Evolutionary conservation across 2,113 vertebrate species (phyloP), one percentile per base, ranked within the genome.

Genomic region (Oryzias celebensis): DNA sequence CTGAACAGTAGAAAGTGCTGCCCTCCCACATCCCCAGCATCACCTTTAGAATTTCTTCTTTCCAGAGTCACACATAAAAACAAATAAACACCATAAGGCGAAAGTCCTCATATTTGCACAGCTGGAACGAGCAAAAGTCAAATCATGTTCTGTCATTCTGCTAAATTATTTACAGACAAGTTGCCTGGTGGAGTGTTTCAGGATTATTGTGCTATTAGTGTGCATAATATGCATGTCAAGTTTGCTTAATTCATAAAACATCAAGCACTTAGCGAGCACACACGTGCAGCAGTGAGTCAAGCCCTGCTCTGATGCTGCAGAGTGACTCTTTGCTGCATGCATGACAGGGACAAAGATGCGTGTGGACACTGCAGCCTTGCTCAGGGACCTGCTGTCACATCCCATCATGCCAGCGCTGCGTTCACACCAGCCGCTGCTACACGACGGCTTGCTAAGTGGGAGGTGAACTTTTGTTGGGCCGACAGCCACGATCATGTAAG

Each of bases 311-410:
- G 51, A n/a, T 17, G 63, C 28, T 59, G 58, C 16, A 14, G 57
- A 12, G 53, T 58, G 62, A 64, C 70, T 55, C n/a, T 22, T 54
- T 60, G 52, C 22, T 48, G 52, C 74, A 56, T 64, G 61, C 63
- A n/a, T 78, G 84, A 81, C 73, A 57, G 65, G 79, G 68, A 84
- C 74, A 73, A 49, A 77, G 82, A 90, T 85, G 69, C 71, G 80
- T 82, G 79, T 78, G 75, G 86, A 87, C 88, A 85, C 73, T 70
- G 79, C 63, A 51, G 78, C 58, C 60, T 77, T 71, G 85, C 78
- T 78, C 81, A 45, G 87, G 87, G 87, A 88, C 81, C 70, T 58
- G 59, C 83, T 84, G 89, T 88, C 89, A 81, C 71, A 82, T 83
- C 80, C 72, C 75, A 90, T 90, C 82, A 80, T 64, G 54, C 1